Base-by-base conservation (phyloP, 1,140 invertebrate genomes). In the Sinella curviseta region DNA sequence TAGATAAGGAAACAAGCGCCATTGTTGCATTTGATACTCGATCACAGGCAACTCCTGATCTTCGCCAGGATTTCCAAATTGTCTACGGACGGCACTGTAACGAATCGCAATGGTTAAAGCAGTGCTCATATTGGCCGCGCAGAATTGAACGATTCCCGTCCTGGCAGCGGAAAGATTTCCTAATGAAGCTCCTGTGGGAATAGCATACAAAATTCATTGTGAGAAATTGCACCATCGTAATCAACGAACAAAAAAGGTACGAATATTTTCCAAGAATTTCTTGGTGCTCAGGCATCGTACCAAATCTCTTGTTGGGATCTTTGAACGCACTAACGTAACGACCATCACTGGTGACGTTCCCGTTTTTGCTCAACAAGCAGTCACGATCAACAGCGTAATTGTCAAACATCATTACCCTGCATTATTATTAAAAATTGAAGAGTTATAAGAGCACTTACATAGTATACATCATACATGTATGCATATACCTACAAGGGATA, bases 121-220 rank as follows among this genome's bases (percentile, higher is more conserved):
- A 26, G 88, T 89, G 39, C 90, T 89, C 35, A 95, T 85, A 70
- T 94, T 91, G 85, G 87, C 89, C 8, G 90, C 88, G 82, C 92
- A 92, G 84, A 97, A 93, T 55, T 88, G 89, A 77, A 91, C 90
- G 60, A 93, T 93, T 48, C 89, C 90, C 4, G 94, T 90, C 74
- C 95, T 88, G 88, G 95, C 96, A 57, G 90, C 89, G 0, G 96
- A 98, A 60, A 99, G 88, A 73, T 92, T 93, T 81, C 95, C 96
- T 16, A 98, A 88, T 0, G 93, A 93, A 1, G 93, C 91, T 1
- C 93, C 90, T 90, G 74, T 36, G n/a, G n/a, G n/a, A n/a, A n/a
- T n/a, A n/a, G n/a, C n/a, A n/a, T n/a, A n/a, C n/a, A 82, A 82
- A 48, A 34, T 81, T 85, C 78, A 24, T n/a, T n/a, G n/a, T n/a